Base-by-base conservation (phyloP, 2,797 vertebrate species). In the Microctenopoma steveboyesi region DNA sequence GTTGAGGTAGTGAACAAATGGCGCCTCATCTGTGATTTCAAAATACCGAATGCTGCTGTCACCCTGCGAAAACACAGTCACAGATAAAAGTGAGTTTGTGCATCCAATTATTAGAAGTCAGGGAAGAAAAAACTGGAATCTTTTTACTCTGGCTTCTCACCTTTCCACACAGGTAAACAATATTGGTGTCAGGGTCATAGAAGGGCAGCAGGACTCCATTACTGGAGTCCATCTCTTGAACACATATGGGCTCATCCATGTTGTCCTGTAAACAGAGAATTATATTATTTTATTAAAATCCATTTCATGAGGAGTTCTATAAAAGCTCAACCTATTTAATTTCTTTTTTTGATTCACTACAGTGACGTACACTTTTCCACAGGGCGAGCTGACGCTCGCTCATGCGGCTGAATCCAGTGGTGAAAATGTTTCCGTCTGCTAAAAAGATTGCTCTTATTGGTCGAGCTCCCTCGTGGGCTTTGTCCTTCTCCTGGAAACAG, bases 41-140 rank as follows among this genome's bases (percentile, higher is more conserved):
- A 99, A 99, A 89, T 99, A 99, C 81, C 97, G 96, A 81, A 99
- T 99, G 90, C 97, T 98, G 95, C 98, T 99, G 95, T 99, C 98
- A 0, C 98, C 98, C 97, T 98, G 86, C 22, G 22, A 61, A 47
- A 54, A 55, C 16, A 77, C 15, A 67, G 37, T 18, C 18, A 53
- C 8, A 30, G n/a, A 15, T 58, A 15, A 55, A 8, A 8, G 63
- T 60, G 11, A 39, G 47, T 9, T 49, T 62, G 6, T 15, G 9
- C 11, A 55, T 28, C 5, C 1, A 18, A 7, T 5, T 1, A 9
- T 55, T 6, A 39, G 4, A 71, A 30, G 22, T 30, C 11, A 0
- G 15, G 0, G 0, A 3, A 14, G 4, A 64, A 4, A 14, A 28
- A 53, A 15, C 3, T 1, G 13, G 7, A 5, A 11, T 10, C 12